Evolutionary conservation across 2,888 invertebrate genomes (phyloP).

Genomic region (Drosophila neutralis): DNA sequence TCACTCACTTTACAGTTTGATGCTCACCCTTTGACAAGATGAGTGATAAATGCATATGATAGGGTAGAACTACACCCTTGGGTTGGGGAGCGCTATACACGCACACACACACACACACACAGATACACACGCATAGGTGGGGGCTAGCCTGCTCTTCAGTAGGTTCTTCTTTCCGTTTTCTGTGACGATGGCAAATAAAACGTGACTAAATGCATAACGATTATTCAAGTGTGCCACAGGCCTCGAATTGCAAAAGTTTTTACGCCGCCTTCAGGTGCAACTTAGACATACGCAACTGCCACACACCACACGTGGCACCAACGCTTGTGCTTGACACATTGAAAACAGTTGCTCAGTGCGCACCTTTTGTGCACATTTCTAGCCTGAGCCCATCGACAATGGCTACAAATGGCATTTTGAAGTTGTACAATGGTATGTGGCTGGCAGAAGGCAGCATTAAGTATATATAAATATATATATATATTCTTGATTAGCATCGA

Average conservation of each 20-base stretch:
- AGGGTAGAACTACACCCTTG: slow-evolving; percentile 30
- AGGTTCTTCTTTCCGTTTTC: slow-evolving; percentile 9
- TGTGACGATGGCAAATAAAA: slow-evolving; percentile 55
- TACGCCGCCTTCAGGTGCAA: slow-evolving; percentile 44
- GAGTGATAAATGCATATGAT: slow-evolving; percentile 33
- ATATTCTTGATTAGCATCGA: not conserved
- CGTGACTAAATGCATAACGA: slow-evolving; percentile 69
- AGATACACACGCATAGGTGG: no score
- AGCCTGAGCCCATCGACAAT: not conserved
- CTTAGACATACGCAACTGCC: slow-evolving; percentile 23
- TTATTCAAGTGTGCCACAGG: slow-evolving; percentile 62
- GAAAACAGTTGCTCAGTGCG: slow-evolving; percentile 53
- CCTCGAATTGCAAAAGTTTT: slow-evolving; percentile 62
- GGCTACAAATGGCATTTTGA: not conserved
- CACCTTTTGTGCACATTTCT: slow-evolving; percentile 30
- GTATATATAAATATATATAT: not conserved
- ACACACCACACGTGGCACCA: slow-evolving; percentile 19
- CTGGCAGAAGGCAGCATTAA: not conserved
- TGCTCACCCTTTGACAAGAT: slow-evolving; percentile 17
- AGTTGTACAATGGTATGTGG: not conserved
- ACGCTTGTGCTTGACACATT: slow-evolving; percentile 64
- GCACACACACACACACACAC: not conserved
- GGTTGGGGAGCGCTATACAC: not conserved
- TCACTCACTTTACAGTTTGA: slow-evolving; percentile 57
- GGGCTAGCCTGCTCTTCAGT: slow-evolving; percentile 27